Conservation (phyloP, 2,888 invertebrate species). For the Lycia hirtaria region DNA sequence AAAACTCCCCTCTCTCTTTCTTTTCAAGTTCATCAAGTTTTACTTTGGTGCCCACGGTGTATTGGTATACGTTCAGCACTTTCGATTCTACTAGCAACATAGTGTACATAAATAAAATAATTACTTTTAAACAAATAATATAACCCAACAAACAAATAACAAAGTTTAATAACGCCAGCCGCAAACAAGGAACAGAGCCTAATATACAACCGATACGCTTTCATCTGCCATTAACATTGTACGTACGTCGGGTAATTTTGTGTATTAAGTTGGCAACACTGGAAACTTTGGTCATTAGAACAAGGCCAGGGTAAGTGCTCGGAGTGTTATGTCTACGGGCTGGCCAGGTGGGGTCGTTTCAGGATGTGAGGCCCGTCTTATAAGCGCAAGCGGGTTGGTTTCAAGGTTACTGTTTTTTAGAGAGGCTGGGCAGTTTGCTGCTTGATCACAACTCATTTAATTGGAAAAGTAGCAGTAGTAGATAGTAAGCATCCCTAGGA, state of each 20-base stretch:
- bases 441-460: too few species aligned
- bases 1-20: too few species aligned
- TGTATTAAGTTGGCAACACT: conserved; percentile 71
- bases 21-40: too few species aligned
- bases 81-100: too few species aligned
- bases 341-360: conserved; percentile 66
- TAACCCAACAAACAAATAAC: conserved; percentile 2
- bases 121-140: too few species aligned
- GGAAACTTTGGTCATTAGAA: conserved; percentile 81
- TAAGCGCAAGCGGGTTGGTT: conserved; percentile 27
- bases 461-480: too few species aligned
- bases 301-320: conserved; percentile 69
- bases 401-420: too few species aligned
- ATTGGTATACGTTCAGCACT: too few species aligned
- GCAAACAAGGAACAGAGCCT: conserved; percentile 21
- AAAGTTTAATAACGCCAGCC: conserved; percentile 7
- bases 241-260: conserved; percentile 66
- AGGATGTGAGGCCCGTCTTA: conserved; percentile 29
- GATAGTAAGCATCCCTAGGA: too few species aligned
- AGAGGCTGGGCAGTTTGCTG: too few species aligned
- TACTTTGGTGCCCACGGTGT: too few species aligned
- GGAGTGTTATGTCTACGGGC: conserved; percentile 65
- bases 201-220: conserved; percentile 50
- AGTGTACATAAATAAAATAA: too few species aligned
- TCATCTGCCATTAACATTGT: conserved; percentile 43